Base-by-base conservation (phyloP, 2,888 invertebrate species). In the Cyclophora punctaria region DNA sequence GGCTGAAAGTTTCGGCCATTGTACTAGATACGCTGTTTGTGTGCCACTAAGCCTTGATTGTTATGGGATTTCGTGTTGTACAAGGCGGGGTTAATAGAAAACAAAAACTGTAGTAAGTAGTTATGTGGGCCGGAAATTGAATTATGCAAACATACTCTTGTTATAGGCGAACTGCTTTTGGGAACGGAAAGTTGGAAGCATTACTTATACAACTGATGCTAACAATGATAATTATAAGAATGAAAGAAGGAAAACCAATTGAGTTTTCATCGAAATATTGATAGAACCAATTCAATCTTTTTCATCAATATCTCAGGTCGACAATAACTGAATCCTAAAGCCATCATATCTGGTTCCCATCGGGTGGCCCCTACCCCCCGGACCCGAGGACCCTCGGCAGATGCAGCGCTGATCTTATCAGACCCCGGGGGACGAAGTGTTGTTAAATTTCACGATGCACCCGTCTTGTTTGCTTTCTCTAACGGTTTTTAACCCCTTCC, bases 351-450 rank as follows among this genome's bases (percentile, higher is more conserved):
- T 59, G 55, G 73, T 83, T 83, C 84, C 81, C 84, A 84, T 75
- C 69, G 67, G 64, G 62, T 66, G 74, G 74, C 80, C 83, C 78
- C 78, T 72, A 74, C 78, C 80, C 75, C 73, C 56, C 58, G 56
- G 55, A 50, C 67, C 63, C 62, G 58, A 5, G 5, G 37, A 57
- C 64, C 64, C 66, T 68, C 66, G 79, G 83, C 87, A 87, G 87
- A 87, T 86, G 86, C 80, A 80, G 73, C 75, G 54, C 57, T 80
- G 87, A 88, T 88, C 78, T 83, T 87, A 83, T 78, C 57, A 54
- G 59, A 60, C 83, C 78, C 74, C 84, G 75, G 85, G 83, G 79
- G 71, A 69, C 69, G 74, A 71, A 77, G 80, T 81, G 78, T 77
- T 82, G 75, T 73, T 76, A 63, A 72, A 74, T 74, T 72, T 73